Evolutionary conservation across 2,888 invertebrate genomes (phyloP), one percentile per base, ranked within the genome.

Genomic region (Apodemia mormo): DNA sequence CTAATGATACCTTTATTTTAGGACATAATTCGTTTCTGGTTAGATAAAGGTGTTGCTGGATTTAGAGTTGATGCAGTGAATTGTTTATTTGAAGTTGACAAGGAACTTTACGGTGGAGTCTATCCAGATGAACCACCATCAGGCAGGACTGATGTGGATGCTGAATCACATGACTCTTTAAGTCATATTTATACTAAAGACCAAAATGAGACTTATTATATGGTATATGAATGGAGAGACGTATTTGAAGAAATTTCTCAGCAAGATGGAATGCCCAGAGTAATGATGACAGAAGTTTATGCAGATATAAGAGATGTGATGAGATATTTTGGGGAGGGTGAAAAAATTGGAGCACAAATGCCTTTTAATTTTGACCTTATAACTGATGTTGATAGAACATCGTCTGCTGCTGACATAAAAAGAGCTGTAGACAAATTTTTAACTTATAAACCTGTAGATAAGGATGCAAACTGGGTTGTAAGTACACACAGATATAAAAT

Each of bases 41-140:
- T 98, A 68, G 94, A 95, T 10, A 95, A 95, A 82, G 98, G 98
- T 2, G 95, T 98, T 0, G 96, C 97, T 80, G 98, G 98, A 7
- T 97, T 98, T 81, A 95, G 98, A 79, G 94, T 98, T 7, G 97
- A 97, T 78, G 97, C 97, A 0, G 94, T 97, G 0, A 94, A 94
- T 80, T 95, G 94, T 81, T 79, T 96, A 56, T 95, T 92, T 72
- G 96, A 96, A 85, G 93, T 89, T 0, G 88, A 93, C 64, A 93
- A 93, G 76, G 82, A 86, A 65, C 81, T 88, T 1, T 89, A 78
- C 65, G 90, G 86, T n/a, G 92, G 93, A 2, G 80, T 78, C 66
- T 88, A 94, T 56, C 85, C 85, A 6, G 94, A 96, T 79, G 96
- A 95, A 80, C 95, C 95, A 0, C 74, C 79, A 2, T 92, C 94